Conservation (phyloP, 2,113 vertebrate genomes). For the Bettongia penicillata region DNA sequence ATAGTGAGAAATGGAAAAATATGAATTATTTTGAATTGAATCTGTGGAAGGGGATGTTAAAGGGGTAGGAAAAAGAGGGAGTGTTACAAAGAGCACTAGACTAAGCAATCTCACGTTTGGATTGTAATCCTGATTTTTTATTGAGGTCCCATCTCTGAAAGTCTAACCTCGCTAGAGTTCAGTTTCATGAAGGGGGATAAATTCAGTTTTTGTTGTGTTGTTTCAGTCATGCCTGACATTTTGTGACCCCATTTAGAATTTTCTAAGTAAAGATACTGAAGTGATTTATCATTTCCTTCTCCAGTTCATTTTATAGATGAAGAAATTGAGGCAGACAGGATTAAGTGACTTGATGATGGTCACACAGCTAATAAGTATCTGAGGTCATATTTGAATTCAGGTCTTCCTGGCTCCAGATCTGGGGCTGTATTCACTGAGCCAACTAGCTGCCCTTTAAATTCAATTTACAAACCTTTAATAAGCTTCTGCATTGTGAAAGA, state of each 20-base stretch:
- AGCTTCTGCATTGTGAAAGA: neutral
- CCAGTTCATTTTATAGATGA: no score
- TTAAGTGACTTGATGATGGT: no score
- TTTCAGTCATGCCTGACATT: no score
- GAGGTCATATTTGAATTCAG: no score
- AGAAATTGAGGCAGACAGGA: no score
- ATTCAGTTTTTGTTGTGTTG: neutral
- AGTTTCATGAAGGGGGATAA: neutral
- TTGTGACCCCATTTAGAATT: no score
- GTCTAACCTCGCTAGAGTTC: neutral
- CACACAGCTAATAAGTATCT: no score
- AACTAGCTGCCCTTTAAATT: neutral
- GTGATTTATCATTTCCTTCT: no score
- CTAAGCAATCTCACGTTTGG: neutral
- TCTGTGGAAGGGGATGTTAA: neutral
- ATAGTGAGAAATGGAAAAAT: neutral
- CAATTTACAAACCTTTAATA: neutral
- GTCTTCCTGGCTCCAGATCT: neutral
- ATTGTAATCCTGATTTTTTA: neutral
- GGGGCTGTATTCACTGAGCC: neutral
- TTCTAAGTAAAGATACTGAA: no score
- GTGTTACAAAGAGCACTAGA: neutral
- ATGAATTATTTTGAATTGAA: neutral
- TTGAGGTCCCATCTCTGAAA: neutral
- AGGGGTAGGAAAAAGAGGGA: fast-evolving